Base-by-base conservation (phyloP, 2,797 vertebrate species). In the Lagothrix lagotricha region DNA sequence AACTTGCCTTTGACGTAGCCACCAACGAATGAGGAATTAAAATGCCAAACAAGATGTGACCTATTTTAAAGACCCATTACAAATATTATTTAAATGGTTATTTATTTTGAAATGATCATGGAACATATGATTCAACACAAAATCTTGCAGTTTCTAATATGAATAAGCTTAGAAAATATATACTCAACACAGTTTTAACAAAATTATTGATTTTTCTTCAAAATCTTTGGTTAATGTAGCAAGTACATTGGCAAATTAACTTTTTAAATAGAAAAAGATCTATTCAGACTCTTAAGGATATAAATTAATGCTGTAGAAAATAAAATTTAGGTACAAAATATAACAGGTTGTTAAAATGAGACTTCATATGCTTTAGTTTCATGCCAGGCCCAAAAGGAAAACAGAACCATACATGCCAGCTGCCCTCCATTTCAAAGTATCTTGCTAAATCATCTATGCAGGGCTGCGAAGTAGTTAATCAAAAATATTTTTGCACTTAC, bases 301-400 rank as follows among this genome's bases (percentile, higher is more conserved):
- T 67, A 83, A 82, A 64, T 48, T 46, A 76, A 46, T 82, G 76
- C 52, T 41, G 46, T 72, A n/a, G 33, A 80, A 97, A 67, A 84
- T 84, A 88, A 80, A 92, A 64, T 54, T 64, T 88, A 79, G 70
- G 26, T 57, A 73, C 10, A 91, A 91, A 94, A 96, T 20, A 7
- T 28, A 80, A 73, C 9, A 88, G 8, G 12, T 70, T 90, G 20
- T 87, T 81, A 48, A 86, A 93, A 54, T 26, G 4, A 30, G 36
- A 83, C 10, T 79, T 61, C 28, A 61, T 83, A 39, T 77, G 50
- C 15, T 83, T 86, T 54, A 46, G 26, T 84, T 95, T 95, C 36
- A 64, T 64, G 39, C 79, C 44, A 50, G 26, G 12, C 36, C n/a
- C 76, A 61, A 96, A 46, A 24, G 26, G 19, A 72, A 87, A 86